These are phyloP conservation scores for Nemurella pictetii DNA, from an alignment of 2,888 invertebrate species.

Conservation along the genomic window DNA sequence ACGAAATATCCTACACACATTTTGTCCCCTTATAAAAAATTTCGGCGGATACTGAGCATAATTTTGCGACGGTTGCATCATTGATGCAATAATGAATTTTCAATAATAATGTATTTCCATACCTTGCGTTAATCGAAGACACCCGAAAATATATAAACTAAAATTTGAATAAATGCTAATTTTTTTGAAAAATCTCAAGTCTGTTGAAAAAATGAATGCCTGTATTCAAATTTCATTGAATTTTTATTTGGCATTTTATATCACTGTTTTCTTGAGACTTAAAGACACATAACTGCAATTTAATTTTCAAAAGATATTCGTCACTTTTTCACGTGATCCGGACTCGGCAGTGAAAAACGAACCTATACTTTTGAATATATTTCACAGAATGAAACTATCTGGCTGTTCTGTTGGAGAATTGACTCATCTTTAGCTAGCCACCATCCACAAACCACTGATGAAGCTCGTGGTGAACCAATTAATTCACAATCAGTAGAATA, in stretches of 20 bases:
- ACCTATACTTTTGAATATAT: neutral
- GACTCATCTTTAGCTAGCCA: no score
- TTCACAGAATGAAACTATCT: neutral
- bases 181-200: neutral
- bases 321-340: neutral
- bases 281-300: neutral
- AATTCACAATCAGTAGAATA: neutral
- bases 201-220: constrained; percentile 21
- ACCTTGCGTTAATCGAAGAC: neutral
- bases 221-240: constrained; percentile 24
- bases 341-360: neutral
- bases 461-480: neutral
- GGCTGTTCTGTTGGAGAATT: no score
- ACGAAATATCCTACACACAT: no score
- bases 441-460: neutral
- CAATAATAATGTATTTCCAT: no score
- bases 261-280: neutral
- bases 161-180: neutral
- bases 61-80: no score
- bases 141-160: neutral
- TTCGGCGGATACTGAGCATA: no score
- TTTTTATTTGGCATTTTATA: constrained; percentile 18
- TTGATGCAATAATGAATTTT: no score
- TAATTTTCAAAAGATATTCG: neutral
- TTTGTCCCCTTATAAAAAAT: no score